Conservation (phyloP, 2,888 invertebrate genomes). For the Tetragonula carbonaria region DNA sequence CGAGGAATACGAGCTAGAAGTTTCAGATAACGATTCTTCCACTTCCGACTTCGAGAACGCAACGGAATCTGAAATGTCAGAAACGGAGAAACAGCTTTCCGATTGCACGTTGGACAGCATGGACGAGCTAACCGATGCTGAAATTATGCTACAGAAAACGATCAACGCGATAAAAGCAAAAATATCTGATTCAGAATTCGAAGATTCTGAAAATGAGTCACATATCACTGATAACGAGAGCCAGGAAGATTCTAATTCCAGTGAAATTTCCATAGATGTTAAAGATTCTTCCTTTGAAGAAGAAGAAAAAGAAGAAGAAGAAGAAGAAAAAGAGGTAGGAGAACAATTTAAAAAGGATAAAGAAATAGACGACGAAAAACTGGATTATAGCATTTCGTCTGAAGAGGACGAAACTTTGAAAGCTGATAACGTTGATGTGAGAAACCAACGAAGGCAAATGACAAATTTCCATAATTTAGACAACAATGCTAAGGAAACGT, state of each 20-base stretch:
- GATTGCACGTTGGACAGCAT: conserved; percentile 63
- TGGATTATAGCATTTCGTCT: conserved; percentile 4
- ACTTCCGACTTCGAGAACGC: conserved; percentile 58
- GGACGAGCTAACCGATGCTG: conserved; percentile 81
- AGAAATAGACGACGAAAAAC: neutral
- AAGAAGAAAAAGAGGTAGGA: conserved; percentile 2
- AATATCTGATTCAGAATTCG: conserved; percentile 79
- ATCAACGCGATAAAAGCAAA: conserved; percentile 80
- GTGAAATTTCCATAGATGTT: conserved; percentile 35
- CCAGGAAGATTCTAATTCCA: conserved; percentile 50
- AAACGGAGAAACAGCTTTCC: conserved; percentile 43
- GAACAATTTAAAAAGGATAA: conserved; percentile 33
- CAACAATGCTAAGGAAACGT: neutral
- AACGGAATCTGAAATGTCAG: conserved; percentile 57
- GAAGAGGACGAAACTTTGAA: conserved; percentile 41
- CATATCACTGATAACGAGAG: conserved; percentile 44
- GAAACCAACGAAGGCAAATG: neutral
- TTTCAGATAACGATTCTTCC: conserved; percentile 34
- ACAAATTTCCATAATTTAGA: neutral
- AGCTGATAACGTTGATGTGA: conserved; percentile 13
- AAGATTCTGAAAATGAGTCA: conserved; percentile 60
- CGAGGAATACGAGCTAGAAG: conserved; percentile 45
- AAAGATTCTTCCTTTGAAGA: conserved; percentile 41
- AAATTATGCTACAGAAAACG: conserved; percentile 79
- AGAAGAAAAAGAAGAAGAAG: conserved; percentile 40